Base-by-base conservation (phyloP, 2,888 invertebrate species). In the Rotaria sp. region DNA sequence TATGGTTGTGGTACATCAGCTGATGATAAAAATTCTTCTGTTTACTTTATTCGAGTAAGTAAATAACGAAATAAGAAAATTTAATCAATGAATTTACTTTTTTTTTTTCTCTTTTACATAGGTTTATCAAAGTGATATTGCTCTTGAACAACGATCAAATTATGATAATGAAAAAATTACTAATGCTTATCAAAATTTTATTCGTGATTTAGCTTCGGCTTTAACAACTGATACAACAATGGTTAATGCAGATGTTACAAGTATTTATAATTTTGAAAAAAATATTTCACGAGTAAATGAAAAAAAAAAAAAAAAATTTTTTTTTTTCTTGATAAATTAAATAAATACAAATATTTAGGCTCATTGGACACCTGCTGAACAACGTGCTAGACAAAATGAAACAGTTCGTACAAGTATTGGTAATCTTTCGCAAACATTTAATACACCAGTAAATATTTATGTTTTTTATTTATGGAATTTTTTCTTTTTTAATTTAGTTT, bases 1-100 rank as follows among this genome's bases (percentile, higher is more conserved):
- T 85, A 84, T 75, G 48, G 80, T 80, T 30, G 41, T 48, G 80
- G 13, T 11, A 85, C 85, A 26, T 48, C 84, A 26, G 41, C 96
- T 0, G 96, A 96, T 90, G 96, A 96, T 92, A 95, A 95, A 92
- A 95, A 96, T 91, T 96, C 96, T 24, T n/a, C 74, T 41, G 30
- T 8, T 15, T 85, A 87, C 50, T 57, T 41, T 38, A 30, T 86
- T 59, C 41, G 84, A 84, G 86, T 86, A 85, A 18, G 55, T 45
- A 26, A 41, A 52, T 52, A 30, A 30, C 13, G 5, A 13, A 18
- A 50, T 52, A 50, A 41, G 7, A 41, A 1, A 7, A 50, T 18
- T 13, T 50, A n/a, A 30, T n/a, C 3, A n/a, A 13, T 30, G 3
- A 7, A 4, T 84, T 11, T 84, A 24, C 35, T 1, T 13, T 30